Evolutionary conservation across 2,797 vertebrate genomes (phyloP), one percentile per base, ranked within the genome.

Genomic region (Corythornis leucogaster): DNA sequence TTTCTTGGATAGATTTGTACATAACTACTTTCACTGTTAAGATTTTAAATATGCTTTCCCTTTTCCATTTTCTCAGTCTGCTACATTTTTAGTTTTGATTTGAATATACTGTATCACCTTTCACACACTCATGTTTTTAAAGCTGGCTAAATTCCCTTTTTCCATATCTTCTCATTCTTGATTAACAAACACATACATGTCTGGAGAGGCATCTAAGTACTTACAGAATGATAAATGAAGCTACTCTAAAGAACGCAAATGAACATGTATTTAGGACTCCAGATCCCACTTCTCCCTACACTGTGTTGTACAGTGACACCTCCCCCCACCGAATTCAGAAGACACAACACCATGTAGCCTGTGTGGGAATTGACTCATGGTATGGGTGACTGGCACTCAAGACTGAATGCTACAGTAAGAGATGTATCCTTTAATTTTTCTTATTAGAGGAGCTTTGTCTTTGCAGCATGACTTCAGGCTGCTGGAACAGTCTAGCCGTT

Each of bases 181-280:
- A 92, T 46, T 94, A 80, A 84, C 84, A 90, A 18, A 80, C 30
- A 83, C 25, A 81, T 12, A 85, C 21, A 18, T 12, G 20, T 75
- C 68, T 88, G 88, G 61, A 95, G 83, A 89, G 59, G 70, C 85
- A 95, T 42, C 66, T 68, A 59, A 83, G 57, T 76, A 89, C 46
- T 82, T 35, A 80, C n/a, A 92, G 43, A 92, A 81, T 28, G 40
- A 68, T 31, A 93, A 80, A 88, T 75, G 63, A 70, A 84, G 33
- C 21, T 82, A 91, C 53, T 33, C 33, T 57, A 85, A 54, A 28
- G 24, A 83, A 89, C 63, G 20, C 42, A 91, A 70, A 45, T 3
- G 1, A 89, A 71, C 22, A 79, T 42, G 38, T 75, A 85, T 70
- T 82, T 57, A 85, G 61, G 85, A 33, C 31, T 71, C 76, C 77